Base-by-base conservation (phyloP, 2,113 vertebrate species). In the Cololabis saira region DNA sequence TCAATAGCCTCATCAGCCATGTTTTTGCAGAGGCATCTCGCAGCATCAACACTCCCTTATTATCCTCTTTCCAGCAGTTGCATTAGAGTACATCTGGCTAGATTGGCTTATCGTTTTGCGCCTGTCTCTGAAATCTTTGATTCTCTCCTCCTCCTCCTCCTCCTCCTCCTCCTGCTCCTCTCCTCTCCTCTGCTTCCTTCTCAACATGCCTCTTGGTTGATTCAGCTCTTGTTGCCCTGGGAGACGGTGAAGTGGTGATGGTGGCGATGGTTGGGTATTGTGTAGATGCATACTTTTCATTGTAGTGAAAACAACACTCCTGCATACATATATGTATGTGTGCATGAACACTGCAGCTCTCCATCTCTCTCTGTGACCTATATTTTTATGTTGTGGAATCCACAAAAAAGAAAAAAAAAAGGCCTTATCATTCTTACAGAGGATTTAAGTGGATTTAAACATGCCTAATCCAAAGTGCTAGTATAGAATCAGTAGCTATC, bases 181-280 rank as follows among this genome's bases (percentile, higher is more conserved):
- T 30, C 50, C 63, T 75, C 61, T 51, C 19, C 48, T 42, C 33
- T 54, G 52, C 74, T 67, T 74, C 54, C 64, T 82, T 77, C 60
- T 79, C 71, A 77, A 74, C 74, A 59, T 62, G 75, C 77, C 66
- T 79, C 51, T 80, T 59, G 67, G 64, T 82, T 78, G 76, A 84
- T 78, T 78, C 56, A 0, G 24, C 54, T 83, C 75, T 71, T 77
- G 89, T 91, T 90, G 84, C 87, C 86, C 86, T 81, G 87, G 87
- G 89, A 88, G 71, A 89, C 81, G 37, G 74, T 69, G 73, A 80
- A 83, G 76, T 66, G 70, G 51, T 75, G 47, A 41, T 67, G 59
- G 52, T 55, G 51, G 22, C 22, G 21, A 30, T 40, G 45, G 58
- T 30, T 61, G 60, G 51, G 21, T 66, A 60, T 59, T 62, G 57